phyloP scores from a whole-genome alignment of 2,888 invertebrate species.

The Microchrysa polita region DNA sequence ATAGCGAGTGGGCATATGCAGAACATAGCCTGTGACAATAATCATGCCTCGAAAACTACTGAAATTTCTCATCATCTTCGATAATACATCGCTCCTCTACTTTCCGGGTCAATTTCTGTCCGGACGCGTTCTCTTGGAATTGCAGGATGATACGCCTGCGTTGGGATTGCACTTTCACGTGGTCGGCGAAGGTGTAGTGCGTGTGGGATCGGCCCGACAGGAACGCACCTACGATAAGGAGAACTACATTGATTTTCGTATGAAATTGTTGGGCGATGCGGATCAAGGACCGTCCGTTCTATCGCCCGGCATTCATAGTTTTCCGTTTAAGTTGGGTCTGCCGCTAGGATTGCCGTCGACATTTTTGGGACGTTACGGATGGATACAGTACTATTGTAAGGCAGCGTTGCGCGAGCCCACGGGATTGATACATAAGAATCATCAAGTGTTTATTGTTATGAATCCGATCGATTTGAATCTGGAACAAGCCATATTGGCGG shows the following conservation, averaged over 20 bases:
- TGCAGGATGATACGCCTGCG: constrained; percentile 93
- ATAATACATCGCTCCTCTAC: constrained; percentile 90
- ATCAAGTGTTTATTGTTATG: constrained; percentile 97
- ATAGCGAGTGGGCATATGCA: too few species aligned
- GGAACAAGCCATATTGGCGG: constrained; percentile 87
- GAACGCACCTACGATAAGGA: constrained; percentile 90
- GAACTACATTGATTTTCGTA: constrained; percentile 94
- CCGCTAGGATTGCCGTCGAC: constrained; percentile 92
- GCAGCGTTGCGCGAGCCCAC: constrained; percentile 85
- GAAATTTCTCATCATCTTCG: constrained; percentile 92
- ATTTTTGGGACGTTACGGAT: constrained; percentile 91
- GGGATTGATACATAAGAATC: constrained; percentile 91
- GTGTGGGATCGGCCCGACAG: constrained; percentile 81
- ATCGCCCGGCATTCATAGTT: constrained; percentile 94
- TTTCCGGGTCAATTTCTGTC: constrained; percentile 94
- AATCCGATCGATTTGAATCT: constrained; percentile 92
- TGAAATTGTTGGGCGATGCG: constrained; percentile 88
- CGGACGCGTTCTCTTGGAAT: constrained; percentile 89
- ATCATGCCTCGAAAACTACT: constrained; percentile 86
- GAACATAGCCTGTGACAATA: neutral
- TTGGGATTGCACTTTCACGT: constrained; percentile 92
- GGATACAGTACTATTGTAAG: constrained; percentile 95
- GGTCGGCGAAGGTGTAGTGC: constrained; percentile 93
- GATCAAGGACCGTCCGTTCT: constrained; percentile 85
- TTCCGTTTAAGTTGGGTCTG: constrained; percentile 91